Conservation (phyloP, 2,888 invertebrate genomes). For the Apotomis turbidana region DNA sequence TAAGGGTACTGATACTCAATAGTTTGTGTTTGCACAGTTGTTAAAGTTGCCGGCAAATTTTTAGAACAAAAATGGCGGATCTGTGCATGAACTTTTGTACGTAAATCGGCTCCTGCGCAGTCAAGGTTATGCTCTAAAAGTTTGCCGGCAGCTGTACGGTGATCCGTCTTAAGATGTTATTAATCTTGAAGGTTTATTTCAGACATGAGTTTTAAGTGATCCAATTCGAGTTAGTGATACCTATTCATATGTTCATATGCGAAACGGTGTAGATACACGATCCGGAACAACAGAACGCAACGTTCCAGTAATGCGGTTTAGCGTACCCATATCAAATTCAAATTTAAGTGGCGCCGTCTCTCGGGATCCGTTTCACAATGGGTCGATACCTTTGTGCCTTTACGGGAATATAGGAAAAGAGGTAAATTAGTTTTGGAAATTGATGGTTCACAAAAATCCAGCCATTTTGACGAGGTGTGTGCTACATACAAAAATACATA, state of each 20-base stretch:
- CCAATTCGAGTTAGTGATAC: not conserved
- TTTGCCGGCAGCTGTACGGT: too few relatives aligned
- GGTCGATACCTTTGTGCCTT: conserved; percentile 24
- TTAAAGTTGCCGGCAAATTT: too few relatives aligned
- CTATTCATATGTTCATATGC: not conserved
- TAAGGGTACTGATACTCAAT: too few relatives aligned
- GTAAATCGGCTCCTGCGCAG: too few relatives aligned
- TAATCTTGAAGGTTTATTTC: too few relatives aligned
- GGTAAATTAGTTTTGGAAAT: conserved; percentile 21
- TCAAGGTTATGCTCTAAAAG: too few relatives aligned
- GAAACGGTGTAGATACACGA: not conserved
- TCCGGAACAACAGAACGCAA: conserved; percentile 1
- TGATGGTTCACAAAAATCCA: not conserved
- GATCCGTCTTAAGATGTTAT: too few relatives aligned
- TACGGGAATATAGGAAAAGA: not conserved
- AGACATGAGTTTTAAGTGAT: too few relatives aligned
- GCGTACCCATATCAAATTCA: conserved; percentile 31
- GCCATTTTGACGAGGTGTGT: not conserved
- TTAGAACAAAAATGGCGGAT: too few relatives aligned
- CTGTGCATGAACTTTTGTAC: too few relatives aligned
- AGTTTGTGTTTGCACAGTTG: too few relatives aligned
- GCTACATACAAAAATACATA: not conserved
- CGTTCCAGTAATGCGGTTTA: conserved; percentile 6
- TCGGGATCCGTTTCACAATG: conserved; percentile 21
- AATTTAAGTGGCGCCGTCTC: conserved; percentile 28